Evolutionary conservation across 2,888 invertebrate genomes (phyloP).

Genomic region (Luperina nickerlii): DNA sequence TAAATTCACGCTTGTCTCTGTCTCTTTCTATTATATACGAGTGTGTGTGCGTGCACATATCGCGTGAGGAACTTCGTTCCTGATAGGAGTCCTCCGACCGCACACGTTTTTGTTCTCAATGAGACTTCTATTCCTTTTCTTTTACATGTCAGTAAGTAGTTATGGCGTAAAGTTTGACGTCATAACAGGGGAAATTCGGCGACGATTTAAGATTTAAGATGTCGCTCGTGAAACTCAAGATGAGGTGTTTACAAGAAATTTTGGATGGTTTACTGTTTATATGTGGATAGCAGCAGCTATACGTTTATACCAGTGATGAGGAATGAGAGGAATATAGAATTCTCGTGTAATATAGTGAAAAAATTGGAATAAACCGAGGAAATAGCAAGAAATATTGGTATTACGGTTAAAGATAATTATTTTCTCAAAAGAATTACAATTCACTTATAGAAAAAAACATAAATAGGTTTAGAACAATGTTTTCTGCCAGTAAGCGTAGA

Average conservation of each 20-base stretch:
- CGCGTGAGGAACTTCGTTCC: no score
- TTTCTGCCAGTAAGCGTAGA: no score
- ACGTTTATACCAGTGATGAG: slow-evolving; percentile 1
- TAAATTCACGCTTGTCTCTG: neutral
- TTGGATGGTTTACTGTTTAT: slow-evolving; percentile 51
- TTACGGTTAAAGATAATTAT: no score
- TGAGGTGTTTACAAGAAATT: slow-evolving; percentile 52
- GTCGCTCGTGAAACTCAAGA: slow-evolving; percentile 50
- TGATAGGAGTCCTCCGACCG: neutral
- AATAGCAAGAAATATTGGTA: neutral
- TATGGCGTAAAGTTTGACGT: slow-evolving; percentile 42
- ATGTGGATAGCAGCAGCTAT: slow-evolving; percentile 21
- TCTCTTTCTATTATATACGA: neutral
- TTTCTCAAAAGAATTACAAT: no score
- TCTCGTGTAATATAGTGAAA: slow-evolving; percentile 7
- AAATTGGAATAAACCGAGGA: slow-evolving; percentile 1
- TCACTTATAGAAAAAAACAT: no score
- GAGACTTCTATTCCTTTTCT: neutral
- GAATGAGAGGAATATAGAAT: slow-evolving; percentile 24
- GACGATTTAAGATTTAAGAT: slow-evolving; percentile 48
- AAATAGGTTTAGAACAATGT: no score
- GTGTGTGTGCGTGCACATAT: neutral
- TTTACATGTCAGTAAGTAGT: neutral
- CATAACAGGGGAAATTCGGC: slow-evolving; percentile 53
- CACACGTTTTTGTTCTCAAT: neutral